Evolutionary conservation across 2,113 vertebrate species (phyloP).

Genomic region (Cavia porcellus): DNA sequence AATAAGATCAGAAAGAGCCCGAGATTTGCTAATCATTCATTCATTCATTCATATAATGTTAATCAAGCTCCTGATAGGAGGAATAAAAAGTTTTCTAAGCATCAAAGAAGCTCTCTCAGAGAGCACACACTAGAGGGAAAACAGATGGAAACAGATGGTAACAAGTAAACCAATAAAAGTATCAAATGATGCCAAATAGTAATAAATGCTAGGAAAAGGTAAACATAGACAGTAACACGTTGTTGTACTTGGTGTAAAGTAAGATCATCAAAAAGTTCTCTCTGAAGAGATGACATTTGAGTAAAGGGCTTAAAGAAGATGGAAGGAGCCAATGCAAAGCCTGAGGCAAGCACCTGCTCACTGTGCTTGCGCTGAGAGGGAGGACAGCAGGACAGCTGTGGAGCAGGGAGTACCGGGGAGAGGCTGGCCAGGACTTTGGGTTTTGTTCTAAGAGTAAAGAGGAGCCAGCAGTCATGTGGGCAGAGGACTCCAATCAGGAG

Average conservation of each 20-base stretch:
- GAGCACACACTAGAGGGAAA: neutral
- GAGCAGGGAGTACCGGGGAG: neutral
- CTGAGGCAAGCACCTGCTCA: neutral
- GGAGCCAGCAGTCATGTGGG: neutral
- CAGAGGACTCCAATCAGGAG: neutral
- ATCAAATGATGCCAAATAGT: neutral
- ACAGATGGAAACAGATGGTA: neutral
- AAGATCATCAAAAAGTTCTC: neutral
- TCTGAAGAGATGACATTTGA: slow-evolving; percentile 22
- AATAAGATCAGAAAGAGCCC: slow-evolving; percentile 12
- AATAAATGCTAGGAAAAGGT: neutral
- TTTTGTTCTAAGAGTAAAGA: neutral
- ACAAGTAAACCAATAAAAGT: slow-evolving; percentile 6
- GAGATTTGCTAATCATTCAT: neutral
- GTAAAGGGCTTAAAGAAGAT: slow-evolving; percentile 1
- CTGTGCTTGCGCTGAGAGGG: neutral
- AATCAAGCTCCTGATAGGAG: neutral
- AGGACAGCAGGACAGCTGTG: neutral
- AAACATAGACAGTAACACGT: neutral
- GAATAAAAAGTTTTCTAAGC: neutral
- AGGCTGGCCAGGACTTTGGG: neutral
- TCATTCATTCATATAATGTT: neutral
- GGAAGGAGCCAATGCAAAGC: neutral
- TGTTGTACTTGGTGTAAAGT: neutral
- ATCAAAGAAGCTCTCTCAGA: neutral